phyloP scores from a whole-genome alignment of 64 coral and sea anemone genomes.

The Stichodactyla helianthus region DNA sequence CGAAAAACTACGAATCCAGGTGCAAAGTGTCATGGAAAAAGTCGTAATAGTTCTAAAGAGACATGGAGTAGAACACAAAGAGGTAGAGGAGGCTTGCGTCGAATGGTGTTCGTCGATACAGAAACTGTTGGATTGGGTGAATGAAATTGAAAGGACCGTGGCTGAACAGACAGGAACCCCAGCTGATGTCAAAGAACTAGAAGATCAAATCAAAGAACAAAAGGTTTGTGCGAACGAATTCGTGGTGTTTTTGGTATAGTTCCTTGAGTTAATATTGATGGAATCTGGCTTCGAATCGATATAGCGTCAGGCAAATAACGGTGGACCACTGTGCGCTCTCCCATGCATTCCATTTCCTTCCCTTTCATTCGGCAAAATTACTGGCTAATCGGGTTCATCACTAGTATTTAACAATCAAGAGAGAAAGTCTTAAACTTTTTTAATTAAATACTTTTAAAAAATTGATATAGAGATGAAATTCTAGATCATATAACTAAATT shows the following conservation, averaged over 20 bases:
- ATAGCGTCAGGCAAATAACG: too few relatives aligned
- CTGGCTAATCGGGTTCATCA: too few relatives aligned
- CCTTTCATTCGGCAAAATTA: too few relatives aligned
- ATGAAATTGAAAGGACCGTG: slow-evolving; percentile 77
- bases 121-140: slow-evolving; percentile 87
- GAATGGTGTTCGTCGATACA: slow-evolving; percentile 91
- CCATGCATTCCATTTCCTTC: too few relatives aligned
- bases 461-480: too few relatives aligned
- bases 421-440: too few relatives aligned
- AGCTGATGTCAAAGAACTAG: slow-evolving; percentile 72
- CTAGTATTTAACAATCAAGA: too few relatives aligned
- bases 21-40: slow-evolving; percentile 67
- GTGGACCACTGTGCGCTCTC: too few relatives aligned
- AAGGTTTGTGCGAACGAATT: slow-evolving; percentile 44
- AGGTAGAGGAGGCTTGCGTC: slow-evolving; percentile 74
- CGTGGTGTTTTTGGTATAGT: background rate
- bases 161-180: slow-evolving; percentile 78
- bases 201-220: slow-evolving; percentile 89
- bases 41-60: slow-evolving; percentile 51
- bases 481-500: too few relatives aligned
- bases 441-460: too few relatives aligned
- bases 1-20: slow-evolving; percentile 67
- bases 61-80: slow-evolving; percentile 80
- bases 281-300: too few relatives aligned
- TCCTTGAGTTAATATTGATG: too few relatives aligned